Conservation (phyloP, 2,888 invertebrate genomes). For the Heliconius charithonia region DNA sequence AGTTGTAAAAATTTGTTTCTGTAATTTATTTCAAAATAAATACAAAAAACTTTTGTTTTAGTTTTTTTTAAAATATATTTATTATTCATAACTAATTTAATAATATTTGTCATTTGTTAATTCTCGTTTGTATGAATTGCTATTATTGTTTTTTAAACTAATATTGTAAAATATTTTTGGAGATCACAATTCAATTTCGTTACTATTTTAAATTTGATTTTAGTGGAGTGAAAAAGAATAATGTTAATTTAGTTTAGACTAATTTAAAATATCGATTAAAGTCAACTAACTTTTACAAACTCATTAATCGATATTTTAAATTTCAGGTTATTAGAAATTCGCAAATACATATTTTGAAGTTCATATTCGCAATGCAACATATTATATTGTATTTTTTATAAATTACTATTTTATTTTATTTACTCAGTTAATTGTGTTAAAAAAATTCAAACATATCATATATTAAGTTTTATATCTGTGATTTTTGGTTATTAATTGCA, state of each 20-base stretch:
- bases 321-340: background rate
- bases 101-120: background rate
- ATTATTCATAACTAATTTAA: background rate
- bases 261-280: background rate
- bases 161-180: background rate
- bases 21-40: background rate
- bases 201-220: background rate
- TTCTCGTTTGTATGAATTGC: background rate
- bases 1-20: background rate
- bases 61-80: background rate
- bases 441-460: constrained; percentile 2
- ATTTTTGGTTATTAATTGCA: constrained; percentile 28
- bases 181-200: background rate
- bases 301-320: too few relatives aligned
- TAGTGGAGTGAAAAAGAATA: background rate
- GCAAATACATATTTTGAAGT: background rate
- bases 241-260: background rate
- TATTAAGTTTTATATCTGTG: constrained; percentile 21
- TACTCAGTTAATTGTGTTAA: background rate
- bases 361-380: background rate
- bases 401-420: background rate
- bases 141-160: background rate
- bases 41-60: background rate
- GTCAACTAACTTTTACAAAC: too few relatives aligned
- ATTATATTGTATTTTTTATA: background rate